These are phyloP conservation scores for Lithobates sylvaticus DNA, from an alignment of 2,797 vertebrate genomes.

Conservation along the genomic window DNA sequence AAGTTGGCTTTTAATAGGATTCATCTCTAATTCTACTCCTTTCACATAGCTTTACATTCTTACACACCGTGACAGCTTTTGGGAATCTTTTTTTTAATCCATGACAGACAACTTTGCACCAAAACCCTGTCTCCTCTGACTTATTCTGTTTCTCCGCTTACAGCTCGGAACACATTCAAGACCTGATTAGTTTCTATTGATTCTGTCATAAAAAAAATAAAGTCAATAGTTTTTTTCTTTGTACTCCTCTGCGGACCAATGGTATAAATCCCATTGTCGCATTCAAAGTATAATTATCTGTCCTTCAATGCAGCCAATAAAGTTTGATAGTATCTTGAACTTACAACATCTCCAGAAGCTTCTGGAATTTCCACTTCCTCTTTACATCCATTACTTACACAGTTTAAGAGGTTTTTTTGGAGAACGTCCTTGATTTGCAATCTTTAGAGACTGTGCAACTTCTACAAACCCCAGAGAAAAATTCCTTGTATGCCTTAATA, in stretches of 20 bases:
- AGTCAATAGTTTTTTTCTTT: conserved; percentile 52
- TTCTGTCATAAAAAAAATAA: conserved; percentile 63
- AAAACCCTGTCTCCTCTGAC: conserved; percentile 52
- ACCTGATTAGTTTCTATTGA: conserved; percentile 66
- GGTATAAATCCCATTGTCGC: conserved; percentile 66
- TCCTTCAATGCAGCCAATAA: conserved; percentile 37
- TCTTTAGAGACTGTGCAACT: too few relatives aligned
- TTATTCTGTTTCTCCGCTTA: conserved; percentile 62
- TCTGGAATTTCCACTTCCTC: conserved; percentile 9
- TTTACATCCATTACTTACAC: background rate
- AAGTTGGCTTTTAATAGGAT: conserved; percentile 39
- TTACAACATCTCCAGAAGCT: background rate
- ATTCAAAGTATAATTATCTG: conserved; percentile 44
- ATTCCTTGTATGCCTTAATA: too few relatives aligned
- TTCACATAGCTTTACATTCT: conserved; percentile 14
- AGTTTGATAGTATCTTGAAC: conserved; percentile 26
- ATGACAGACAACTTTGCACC: conserved; percentile 49
- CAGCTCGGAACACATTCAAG: conserved; percentile 61
- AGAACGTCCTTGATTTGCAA: too few relatives aligned
- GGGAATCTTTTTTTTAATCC: conserved; percentile 51
- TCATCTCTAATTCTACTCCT: conserved; percentile 26
- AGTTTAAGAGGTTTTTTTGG: background rate
- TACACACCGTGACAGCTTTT: conserved; percentile 47
- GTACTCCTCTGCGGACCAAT: conserved; percentile 54
- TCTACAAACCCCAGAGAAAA: too few relatives aligned